These are phyloP conservation scores for Ochotona curzoniae DNA, from an alignment of 2,113 vertebrate genomes.

Conservation along the genomic window DNA sequence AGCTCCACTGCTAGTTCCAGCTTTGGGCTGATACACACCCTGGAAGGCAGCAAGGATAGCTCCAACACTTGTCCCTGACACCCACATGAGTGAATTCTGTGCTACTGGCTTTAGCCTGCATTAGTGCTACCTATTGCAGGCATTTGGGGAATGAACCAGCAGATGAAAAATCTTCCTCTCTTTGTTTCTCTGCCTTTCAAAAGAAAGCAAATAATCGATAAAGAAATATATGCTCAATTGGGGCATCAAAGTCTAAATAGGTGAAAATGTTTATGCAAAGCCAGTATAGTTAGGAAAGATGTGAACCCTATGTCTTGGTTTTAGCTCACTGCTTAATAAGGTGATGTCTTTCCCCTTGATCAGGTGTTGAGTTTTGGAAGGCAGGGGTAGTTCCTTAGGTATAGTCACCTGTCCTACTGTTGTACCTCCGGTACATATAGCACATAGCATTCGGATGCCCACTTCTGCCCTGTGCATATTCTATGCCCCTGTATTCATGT, in stretches of 20 bases:
- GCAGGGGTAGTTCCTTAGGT: neutral
- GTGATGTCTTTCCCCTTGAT: neutral
- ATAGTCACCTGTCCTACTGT: neutral
- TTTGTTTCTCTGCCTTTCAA: no score
- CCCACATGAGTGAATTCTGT: no score
- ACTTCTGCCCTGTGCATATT: neutral
- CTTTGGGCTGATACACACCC: no score
- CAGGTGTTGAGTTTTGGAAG: neutral
- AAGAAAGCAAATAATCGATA: no score
- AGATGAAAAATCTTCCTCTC: no score
- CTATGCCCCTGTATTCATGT: neutral
- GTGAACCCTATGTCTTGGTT: neutral
- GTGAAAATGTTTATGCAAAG: conserved; percentile 3
- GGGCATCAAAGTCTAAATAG: neutral
- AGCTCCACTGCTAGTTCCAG: no score
- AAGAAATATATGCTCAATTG: neutral
- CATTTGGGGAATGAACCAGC: no score
- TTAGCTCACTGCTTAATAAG: neutral
- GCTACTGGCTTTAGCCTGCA: no score
- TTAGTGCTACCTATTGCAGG: no score
- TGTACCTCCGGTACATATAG: neutral
- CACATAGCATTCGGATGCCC: no score
- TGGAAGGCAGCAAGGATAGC: no score
- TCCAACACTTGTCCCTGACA: no score
- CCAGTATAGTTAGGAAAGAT: neutral